Percentiles rank a stretch among this genome's conserved stretches.
These are phyloP conservation scores for Anolis apletophallus DNA, from an alignment of 2,797 vertebrate species.

Conservation along the genomic window DNA sequence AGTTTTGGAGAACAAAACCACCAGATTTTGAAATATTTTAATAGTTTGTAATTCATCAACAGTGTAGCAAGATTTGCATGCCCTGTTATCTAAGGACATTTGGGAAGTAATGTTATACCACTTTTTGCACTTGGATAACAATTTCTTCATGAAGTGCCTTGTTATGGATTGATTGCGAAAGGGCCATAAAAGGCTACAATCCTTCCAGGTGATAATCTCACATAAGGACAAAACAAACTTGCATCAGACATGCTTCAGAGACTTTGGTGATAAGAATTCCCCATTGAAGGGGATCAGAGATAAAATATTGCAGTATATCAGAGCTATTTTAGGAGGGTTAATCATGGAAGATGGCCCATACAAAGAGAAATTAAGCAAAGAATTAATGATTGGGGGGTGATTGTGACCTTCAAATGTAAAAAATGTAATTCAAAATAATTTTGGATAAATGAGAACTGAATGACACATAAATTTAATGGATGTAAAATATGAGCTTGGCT, in stretches of 20 bases:
- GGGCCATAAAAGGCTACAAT: background rate
- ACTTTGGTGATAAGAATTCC: background rate
- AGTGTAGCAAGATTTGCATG: background rate
- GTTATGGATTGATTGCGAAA: background rate
- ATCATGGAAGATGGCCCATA: background rate
- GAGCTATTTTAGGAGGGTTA: background rate
- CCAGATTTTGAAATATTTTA: background rate
- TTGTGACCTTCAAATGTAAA: background rate
- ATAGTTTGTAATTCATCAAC: background rate
- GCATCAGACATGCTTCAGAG: background rate
- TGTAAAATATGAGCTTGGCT: background rate
- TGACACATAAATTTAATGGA: background rate
- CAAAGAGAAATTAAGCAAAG: background rate
- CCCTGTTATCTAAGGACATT: background rate
- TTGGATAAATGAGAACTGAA: background rate
- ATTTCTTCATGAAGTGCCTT: conserved; percentile 9
- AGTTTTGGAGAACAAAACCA: background rate
- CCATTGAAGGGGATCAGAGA: background rate
- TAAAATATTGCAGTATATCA: background rate
- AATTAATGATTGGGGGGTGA: background rate
- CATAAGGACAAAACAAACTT: background rate
- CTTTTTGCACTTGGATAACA: background rate
- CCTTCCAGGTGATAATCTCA: background rate
- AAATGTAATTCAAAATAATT: background rate
- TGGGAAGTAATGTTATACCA: background rate